Conservation (phyloP, 2,888 invertebrate species). For the Dichetophora obliterata region DNA sequence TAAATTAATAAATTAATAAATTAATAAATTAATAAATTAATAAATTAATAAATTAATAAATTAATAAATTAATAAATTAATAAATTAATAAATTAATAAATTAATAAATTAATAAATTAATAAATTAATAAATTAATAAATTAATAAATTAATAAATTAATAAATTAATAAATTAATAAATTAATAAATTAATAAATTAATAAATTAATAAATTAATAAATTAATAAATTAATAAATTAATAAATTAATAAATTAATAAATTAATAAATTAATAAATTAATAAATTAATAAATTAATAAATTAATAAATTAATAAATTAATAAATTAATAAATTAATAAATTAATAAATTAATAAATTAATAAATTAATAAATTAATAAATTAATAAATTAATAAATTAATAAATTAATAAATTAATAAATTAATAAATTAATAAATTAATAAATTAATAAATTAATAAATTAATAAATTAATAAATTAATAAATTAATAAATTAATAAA, state of each 20-base stretch:
- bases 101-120: conserved; percentile 28
- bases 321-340: conserved; percentile 28
- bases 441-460: background rate
- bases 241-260: conserved; percentile 28
- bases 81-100: conserved; percentile 28
- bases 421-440: conserved; percentile 27
- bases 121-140: conserved; percentile 28
- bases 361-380: conserved; percentile 37
- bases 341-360: conserved; percentile 28
- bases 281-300: conserved; percentile 28
- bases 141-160: conserved; percentile 28
- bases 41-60: conserved; percentile 27
- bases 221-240: conserved; percentile 28
- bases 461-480: background rate
- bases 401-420: conserved; percentile 36
- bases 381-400: conserved; percentile 34
- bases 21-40: conserved; percentile 24
- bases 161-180: conserved; percentile 28
- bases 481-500: background rate
- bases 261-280: conserved; percentile 28
- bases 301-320: conserved; percentile 28
- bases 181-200: conserved; percentile 27
- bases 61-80: conserved; percentile 28
- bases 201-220: conserved; percentile 28
- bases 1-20: conserved; percentile 24